phyloP scores from a whole-genome alignment of 2,113 vertebrate genomes.

The Gymnogyps californianus region DNA sequence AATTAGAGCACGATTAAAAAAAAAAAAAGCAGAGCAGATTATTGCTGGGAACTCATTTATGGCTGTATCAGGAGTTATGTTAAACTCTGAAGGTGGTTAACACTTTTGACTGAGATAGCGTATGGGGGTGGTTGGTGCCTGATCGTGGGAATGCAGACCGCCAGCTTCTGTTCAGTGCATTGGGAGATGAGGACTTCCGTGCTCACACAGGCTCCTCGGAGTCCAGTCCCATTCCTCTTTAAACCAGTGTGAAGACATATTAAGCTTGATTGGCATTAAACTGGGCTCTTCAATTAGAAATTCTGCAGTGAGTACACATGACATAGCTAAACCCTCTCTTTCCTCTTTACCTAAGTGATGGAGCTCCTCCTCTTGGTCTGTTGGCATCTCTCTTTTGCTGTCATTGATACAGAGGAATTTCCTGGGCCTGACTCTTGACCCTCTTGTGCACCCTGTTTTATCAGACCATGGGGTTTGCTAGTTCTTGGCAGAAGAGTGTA shows the following conservation, averaged over 20 bases:
- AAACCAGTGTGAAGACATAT: background rate
- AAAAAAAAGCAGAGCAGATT: background rate
- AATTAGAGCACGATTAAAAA: conserved; percentile 3
- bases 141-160: background rate
- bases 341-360: background rate
- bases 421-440: background rate
- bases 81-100: conserved; percentile 15
- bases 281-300: background rate
- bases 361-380: background rate
- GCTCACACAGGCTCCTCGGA: background rate
- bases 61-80: background rate
- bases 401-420: background rate
- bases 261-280: background rate
- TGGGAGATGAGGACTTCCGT: background rate
- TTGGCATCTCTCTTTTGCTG: background rate
- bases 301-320: background rate
- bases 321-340: background rate
- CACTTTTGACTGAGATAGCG: background rate
- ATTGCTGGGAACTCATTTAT: background rate
- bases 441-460: background rate
- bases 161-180: background rate
- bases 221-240: background rate
- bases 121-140: background rate
- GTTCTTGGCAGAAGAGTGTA: background rate
- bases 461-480: background rate